These are phyloP conservation scores for Dryas iulia DNA, from an alignment of 1,140 invertebrate genomes.

Conservation along the genomic window DNA sequence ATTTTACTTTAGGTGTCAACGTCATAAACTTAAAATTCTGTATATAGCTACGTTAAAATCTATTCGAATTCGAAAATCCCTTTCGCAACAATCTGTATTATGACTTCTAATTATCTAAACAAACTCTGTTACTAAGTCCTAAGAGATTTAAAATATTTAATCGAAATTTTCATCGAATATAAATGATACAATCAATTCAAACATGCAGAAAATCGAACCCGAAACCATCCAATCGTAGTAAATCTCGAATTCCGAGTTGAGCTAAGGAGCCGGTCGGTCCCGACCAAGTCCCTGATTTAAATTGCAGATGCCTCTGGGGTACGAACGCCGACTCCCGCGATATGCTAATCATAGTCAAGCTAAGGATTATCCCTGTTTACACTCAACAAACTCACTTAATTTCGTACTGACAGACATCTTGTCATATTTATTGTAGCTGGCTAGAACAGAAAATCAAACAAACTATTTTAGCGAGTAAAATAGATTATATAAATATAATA, in stretches of 20 bases:
- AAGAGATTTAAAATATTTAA: conserved; percentile 4
- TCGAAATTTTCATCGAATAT: conserved; percentile 22
- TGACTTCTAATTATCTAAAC: no score
- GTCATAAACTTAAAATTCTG: no score
- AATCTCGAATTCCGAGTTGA: conserved; percentile 72
- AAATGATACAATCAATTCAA: conserved; percentile 67
- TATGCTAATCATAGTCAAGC: conserved; percentile 79
- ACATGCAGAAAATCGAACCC: conserved; percentile 76
- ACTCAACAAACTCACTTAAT: conserved; percentile 80
- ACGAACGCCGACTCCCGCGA: conserved; percentile 70
- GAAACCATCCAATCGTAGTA: conserved; percentile 74
- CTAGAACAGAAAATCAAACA: background rate
- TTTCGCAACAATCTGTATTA: no score
- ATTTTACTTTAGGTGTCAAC: no score
- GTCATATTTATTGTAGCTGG: conserved; percentile 51
- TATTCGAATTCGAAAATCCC: no score
- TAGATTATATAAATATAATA: no score
- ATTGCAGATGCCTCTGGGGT: conserved; percentile 71
- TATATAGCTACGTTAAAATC: no score
- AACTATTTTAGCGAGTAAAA: background rate
- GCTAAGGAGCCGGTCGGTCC: conserved; percentile 67
- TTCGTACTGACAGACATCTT: conserved; percentile 68
- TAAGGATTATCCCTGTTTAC: conserved; percentile 79
- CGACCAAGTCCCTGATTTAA: conserved; percentile 73
- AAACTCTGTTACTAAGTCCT: background rate